phyloP scores from a whole-genome alignment of 2,888 invertebrate species.

The Pammene fasciana region DNA sequence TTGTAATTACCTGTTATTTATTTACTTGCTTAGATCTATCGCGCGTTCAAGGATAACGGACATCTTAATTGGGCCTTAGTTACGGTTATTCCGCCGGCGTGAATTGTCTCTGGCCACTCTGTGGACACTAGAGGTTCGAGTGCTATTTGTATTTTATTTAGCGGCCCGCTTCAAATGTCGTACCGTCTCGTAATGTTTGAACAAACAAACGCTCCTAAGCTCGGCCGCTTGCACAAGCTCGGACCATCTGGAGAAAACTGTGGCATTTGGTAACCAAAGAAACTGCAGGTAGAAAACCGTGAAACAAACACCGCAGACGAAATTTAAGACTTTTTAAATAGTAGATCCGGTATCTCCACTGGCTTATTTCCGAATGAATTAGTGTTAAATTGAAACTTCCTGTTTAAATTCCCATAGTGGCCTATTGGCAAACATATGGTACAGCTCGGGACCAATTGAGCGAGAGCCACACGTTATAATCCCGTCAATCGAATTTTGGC shows the following conservation, averaged over 20 bases:
- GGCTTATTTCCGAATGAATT: slow-evolving; percentile 78
- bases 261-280: slow-evolving; percentile 72
- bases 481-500: slow-evolving; percentile 69
- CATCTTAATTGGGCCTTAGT: slow-evolving; percentile 77
- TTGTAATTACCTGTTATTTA: slow-evolving; percentile 79
- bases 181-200: slow-evolving; percentile 82
- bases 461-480: slow-evolving; percentile 72
- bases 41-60: slow-evolving; percentile 76
- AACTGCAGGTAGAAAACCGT: slow-evolving; percentile 58
- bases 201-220: slow-evolving; percentile 74
- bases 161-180: slow-evolving; percentile 81
- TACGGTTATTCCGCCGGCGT: slow-evolving; percentile 71
- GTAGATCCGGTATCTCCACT: slow-evolving; percentile 65
- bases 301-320: slow-evolving; percentile 57
- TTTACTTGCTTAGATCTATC: slow-evolving; percentile 69
- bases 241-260: slow-evolving; percentile 79
- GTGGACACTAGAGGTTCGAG: slow-evolving; percentile 72
- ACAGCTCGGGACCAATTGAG: slow-evolving; percentile 78
- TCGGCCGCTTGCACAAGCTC: slow-evolving; percentile 74
- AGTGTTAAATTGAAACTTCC: slow-evolving; percentile 80
- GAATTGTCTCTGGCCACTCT: slow-evolving; percentile 67
- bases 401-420: slow-evolving; percentile 75
- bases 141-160: slow-evolving; percentile 81
- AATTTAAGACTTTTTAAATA: slow-evolving; percentile 68
- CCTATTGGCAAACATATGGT: slow-evolving; percentile 72